Evolutionary conservation across 2,888 invertebrate genomes (phyloP), one percentile per base, ranked within the genome.

Genomic region (Macroteleia sp.): DNA sequence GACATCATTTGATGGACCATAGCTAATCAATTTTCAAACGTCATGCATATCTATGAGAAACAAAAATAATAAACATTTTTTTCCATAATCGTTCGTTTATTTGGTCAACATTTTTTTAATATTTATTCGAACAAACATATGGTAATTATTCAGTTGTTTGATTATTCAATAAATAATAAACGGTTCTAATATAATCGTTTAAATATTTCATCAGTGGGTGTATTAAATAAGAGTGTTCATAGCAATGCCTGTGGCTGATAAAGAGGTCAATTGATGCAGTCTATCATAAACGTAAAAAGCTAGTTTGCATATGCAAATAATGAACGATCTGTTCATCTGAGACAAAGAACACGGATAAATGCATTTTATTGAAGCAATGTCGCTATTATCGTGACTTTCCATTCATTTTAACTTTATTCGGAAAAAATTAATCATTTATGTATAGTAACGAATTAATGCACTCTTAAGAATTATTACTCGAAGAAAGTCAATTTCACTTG

Each of bases 281-380:
- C 30, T 12, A 62, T 71, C 67, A 64, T 54, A 77, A 67, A 73
- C 20, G 57, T 46, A 67, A 77, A 77, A 71, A 61, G 25, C 61
- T 62, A 22, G 36, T 61, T 77, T 62, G 62, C 73, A 67, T 66
- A 61, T 73, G 62, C 67, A 67, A 66, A 71, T 77, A 77, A 77
- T 62, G 48, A 71, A 36, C 56, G 62, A 73, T 77, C 67, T 73
- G 66, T 71, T 77, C 66, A 67, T 77, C 71, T 71, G 56, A 77
- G 67, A 77, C 77, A 77, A 77, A 77, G 71, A 71, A 30, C 61
- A 36, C 42, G 56, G 77, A 77, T 67, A 77, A 66, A 73, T 62
- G 56, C 66, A 61, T 71, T 71, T 71, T 62, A 67, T 54, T 66
- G 71, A 54, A 39, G 41, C 50, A 73, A 71, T 73, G 67, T 67